Percentiles rank a stretch among this genome's conserved stretches.
Conservation (phyloP, 1,140 invertebrate genomes). For the Bombyx mori region DNA sequence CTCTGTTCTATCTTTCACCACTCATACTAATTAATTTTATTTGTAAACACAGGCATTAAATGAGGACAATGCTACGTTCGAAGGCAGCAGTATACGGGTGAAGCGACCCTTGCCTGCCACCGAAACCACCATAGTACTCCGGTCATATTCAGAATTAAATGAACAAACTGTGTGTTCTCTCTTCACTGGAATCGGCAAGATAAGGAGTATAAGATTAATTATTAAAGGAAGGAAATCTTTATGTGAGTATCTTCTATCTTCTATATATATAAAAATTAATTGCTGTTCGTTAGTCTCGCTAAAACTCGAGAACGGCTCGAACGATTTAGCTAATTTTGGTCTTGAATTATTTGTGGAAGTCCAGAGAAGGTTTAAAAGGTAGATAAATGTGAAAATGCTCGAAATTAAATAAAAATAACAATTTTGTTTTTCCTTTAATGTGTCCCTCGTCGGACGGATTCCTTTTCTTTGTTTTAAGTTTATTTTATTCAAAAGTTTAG, state of each 20-base stretch:
- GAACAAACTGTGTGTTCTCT: constrained; percentile 29
- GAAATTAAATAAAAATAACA: too few relatives aligned
- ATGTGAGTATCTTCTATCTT: constrained; percentile 31
- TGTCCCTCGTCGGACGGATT: too few relatives aligned
- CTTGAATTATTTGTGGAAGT: too few relatives aligned
- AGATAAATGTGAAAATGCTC: too few relatives aligned
- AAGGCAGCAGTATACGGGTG: constrained; percentile 33
- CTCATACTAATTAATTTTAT: constrained; percentile 6
- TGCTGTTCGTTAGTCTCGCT: too few relatives aligned
- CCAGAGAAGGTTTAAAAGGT: too few relatives aligned
- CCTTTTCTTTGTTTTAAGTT: too few relatives aligned
- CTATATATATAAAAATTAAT: too few relatives aligned
- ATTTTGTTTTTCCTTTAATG: too few relatives aligned
- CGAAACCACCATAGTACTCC: constrained; percentile 38
- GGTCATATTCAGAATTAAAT: constrained; percentile 26
- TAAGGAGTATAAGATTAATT: constrained; percentile 32
- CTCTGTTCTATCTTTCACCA: background rate
- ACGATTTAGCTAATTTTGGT: too few relatives aligned
- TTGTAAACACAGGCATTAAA: constrained; percentile 32
- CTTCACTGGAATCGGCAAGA: constrained; percentile 31
- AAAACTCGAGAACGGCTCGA: too few relatives aligned
- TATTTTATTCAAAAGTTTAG: too few relatives aligned
- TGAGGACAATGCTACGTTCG: constrained; percentile 29
- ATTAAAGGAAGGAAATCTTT: constrained; percentile 41
- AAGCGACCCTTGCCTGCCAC: constrained; percentile 25